phyloP scores from a whole-genome alignment of 2,113 vertebrate species.

The Halichoerus grypus region DNA sequence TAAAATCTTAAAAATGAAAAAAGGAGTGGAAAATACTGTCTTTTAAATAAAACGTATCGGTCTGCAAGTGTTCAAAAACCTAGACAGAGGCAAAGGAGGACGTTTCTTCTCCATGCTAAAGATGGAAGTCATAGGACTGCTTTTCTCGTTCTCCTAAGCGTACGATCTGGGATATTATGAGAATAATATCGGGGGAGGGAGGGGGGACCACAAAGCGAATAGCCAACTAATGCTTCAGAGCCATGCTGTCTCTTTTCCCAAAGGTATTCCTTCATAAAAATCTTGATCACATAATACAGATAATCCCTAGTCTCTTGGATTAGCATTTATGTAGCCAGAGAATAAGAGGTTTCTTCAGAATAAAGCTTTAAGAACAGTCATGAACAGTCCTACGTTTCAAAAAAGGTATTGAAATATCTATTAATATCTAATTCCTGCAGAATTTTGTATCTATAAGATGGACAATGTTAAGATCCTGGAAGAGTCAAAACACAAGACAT shows the following conservation, averaged over 20 bases:
- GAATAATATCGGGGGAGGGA: fast-evolving
- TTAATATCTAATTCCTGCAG: neutral
- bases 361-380: neutral
- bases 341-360: neutral
- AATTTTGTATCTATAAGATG: neutral
- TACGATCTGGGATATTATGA: neutral
- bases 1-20: no score
- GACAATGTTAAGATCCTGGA: neutral
- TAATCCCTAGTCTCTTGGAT: neutral
- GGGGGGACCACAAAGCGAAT: neutral
- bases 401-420: neutral
- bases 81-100: neutral
- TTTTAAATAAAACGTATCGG: neutral
- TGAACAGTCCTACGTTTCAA: neutral
- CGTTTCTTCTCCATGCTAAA: neutral
- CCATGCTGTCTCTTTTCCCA: neutral
- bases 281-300: neutral
- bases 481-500: neutral
- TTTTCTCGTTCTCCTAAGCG: neutral
- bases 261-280: neutral
- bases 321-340: neutral
- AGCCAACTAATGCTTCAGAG: neutral
- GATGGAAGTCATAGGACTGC: neutral
- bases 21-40: neutral
- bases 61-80: neutral